Conservation (phyloP, 2,113 vertebrate genomes). For the Otocyon megalotis region DNA sequence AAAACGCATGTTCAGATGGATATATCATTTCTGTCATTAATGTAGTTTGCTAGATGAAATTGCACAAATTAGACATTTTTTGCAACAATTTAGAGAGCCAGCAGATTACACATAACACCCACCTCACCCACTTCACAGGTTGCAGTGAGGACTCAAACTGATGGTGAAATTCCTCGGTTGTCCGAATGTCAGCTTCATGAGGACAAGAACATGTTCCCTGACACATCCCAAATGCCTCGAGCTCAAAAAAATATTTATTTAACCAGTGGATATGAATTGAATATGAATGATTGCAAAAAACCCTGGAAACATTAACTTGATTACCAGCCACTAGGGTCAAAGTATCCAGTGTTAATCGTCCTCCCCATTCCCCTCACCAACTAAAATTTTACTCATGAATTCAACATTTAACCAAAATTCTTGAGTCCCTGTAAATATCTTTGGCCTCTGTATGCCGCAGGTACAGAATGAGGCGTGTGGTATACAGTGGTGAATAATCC, state of each 20-base stretch:
- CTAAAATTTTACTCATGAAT: slow-evolving; percentile 19
- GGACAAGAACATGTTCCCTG: neutral
- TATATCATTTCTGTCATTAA: neutral
- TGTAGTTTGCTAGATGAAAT: neutral
- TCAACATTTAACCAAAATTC: neutral
- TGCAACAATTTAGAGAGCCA: neutral
- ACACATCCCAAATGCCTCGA: neutral
- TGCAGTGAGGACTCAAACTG: neutral
- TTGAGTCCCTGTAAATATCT: neutral
- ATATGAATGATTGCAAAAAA: neutral
- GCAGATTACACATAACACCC: neutral
- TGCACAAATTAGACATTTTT: neutral
- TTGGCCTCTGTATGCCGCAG: neutral
- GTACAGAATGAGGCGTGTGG: neutral
- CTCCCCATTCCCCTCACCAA: neutral
- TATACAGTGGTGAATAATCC: neutral
- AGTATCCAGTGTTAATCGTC: neutral
- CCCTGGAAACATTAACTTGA: neutral
- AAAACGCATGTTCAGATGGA: slow-evolving; percentile 35
- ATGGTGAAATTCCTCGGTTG: neutral
- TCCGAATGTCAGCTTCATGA: neutral
- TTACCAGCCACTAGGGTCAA: neutral
- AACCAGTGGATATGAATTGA: neutral
- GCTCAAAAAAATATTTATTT: neutral
- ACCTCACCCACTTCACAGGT: neutral